A percentile compares a stretch with the other conserved stretches of the same genome.
Conservation (phyloP, 2,888 invertebrate genomes). For the Drosophila neonasuta region DNA sequence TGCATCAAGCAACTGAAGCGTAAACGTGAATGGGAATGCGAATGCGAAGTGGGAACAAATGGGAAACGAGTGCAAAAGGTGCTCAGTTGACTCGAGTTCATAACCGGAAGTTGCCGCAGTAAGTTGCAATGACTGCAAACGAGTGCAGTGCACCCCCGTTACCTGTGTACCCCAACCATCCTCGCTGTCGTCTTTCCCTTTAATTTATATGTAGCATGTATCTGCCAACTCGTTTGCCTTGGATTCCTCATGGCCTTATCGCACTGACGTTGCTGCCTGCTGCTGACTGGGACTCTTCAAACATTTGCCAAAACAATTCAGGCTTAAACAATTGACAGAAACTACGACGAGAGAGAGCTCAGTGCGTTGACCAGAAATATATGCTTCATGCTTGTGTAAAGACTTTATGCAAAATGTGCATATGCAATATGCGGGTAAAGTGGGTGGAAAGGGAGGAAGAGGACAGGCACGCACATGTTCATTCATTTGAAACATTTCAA, state of each 20-base stretch:
- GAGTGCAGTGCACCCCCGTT: slow-evolving; percentile 63
- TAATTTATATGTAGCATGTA: background rate
- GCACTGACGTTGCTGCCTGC: background rate
- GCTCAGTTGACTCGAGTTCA: slow-evolving; percentile 56
- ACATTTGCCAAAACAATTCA: slow-evolving; percentile 71
- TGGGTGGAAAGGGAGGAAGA: background rate
- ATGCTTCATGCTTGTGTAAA: slow-evolving; percentile 2
- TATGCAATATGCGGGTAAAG: slow-evolving; percentile 42
- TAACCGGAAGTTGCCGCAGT: slow-evolving; percentile 69
- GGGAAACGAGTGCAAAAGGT: slow-evolving; percentile 49
- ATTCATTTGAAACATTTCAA: slow-evolving; percentile 74
- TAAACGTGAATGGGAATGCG: slow-evolving; percentile 66
- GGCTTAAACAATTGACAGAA: slow-evolving; percentile 70
- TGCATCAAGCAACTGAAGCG: slow-evolving; percentile 67
- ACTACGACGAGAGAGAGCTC: slow-evolving; percentile 35
- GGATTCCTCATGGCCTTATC: background rate
- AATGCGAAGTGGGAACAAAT: slow-evolving; percentile 34
- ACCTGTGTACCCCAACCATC: background rate
- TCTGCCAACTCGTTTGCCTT: background rate
- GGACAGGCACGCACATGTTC: slow-evolving; percentile 31
- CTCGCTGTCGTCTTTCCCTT: background rate
- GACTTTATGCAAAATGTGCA: slow-evolving; percentile 60
- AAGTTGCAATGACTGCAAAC: slow-evolving; percentile 24
- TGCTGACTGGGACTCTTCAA: slow-evolving; percentile 48
- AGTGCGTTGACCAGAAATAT: slow-evolving; percentile 62